These are phyloP conservation scores for Nothocercus julius DNA, from an alignment of 2,113 vertebrate species.

Conservation along the genomic window DNA sequence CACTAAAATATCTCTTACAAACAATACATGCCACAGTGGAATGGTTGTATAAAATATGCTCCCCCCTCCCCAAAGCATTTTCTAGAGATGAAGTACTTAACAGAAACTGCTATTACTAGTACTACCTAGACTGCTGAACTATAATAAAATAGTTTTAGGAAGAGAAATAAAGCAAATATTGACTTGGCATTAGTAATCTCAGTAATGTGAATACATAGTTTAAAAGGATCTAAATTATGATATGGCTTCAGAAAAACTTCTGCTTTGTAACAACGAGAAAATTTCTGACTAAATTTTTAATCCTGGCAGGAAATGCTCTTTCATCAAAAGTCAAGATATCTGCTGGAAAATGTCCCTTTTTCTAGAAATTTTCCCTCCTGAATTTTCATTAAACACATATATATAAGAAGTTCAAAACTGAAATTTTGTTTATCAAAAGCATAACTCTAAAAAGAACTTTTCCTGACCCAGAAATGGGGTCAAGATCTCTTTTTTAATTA, in stretches of 20 bases:
- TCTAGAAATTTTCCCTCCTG: background rate
- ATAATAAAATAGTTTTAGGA: background rate
- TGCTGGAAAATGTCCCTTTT: background rate
- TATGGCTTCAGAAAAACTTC: background rate
- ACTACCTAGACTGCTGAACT: background rate
- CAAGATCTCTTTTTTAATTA: background rate
- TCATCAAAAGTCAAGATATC: background rate
- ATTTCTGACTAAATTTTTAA: background rate
- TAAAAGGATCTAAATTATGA: background rate
- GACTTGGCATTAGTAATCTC: background rate
- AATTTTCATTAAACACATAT: background rate
- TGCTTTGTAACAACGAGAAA: fast-evolving
- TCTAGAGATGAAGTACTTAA: background rate
- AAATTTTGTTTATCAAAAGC: background rate
- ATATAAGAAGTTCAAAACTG: background rate
- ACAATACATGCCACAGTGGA: background rate
- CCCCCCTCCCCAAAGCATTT: background rate
- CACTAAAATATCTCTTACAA: background rate
- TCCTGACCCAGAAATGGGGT: background rate
- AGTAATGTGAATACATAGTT: background rate
- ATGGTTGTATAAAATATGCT: background rate
- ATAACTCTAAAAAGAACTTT: background rate
- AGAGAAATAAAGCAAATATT: background rate
- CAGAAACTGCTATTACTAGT: background rate
- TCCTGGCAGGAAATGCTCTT: background rate